Evolutionary conservation across 2,113 vertebrate species (phyloP).

Genomic region (Himantopus leucocephalus): DNA sequence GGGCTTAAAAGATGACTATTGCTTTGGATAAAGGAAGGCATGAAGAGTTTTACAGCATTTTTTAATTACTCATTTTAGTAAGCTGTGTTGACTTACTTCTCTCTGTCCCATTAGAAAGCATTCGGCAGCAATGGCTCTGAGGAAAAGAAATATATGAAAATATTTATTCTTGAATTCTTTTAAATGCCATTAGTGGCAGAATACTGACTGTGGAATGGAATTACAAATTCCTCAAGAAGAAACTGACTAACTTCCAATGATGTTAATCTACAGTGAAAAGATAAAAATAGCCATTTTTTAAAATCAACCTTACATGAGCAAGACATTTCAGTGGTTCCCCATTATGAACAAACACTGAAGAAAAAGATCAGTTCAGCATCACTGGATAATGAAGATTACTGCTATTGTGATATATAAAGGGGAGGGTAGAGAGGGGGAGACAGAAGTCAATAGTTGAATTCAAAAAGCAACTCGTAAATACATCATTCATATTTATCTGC

Average conservation of each 20-base stretch:
- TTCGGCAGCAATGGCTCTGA: constrained; percentile 92
- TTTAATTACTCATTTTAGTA: neutral
- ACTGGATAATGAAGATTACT: constrained; percentile 68
- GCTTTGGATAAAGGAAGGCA: neutral
- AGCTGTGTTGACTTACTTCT: constrained; percentile 85
- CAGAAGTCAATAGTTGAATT: constrained; percentile 71
- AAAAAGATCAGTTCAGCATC: constrained; percentile 76
- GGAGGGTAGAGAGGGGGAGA: constrained; percentile 69
- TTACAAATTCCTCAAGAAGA: constrained; percentile 74
- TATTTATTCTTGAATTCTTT: constrained; percentile 72
- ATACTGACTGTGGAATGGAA: constrained; percentile 76
- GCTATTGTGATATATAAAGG: constrained; percentile 72
- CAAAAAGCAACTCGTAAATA: constrained; percentile 47
- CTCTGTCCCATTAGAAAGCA: constrained; percentile 85
- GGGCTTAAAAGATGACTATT: neutral
- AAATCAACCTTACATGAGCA: constrained; percentile 75
- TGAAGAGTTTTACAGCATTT: neutral
- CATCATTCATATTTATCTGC: constrained; percentile 49
- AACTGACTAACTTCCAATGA: constrained; percentile 77
- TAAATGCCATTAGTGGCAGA: constrained; percentile 64
- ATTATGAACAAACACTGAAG: constrained; percentile 76
- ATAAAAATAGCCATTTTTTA: constrained; percentile 78
- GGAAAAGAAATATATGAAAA: constrained; percentile 78
- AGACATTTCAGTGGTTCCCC: constrained; percentile 74
- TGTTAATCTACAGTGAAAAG: constrained; percentile 75